phyloP scores from a whole-genome alignment of 2,888 invertebrate species.

The Andricus quercusramuli region DNA sequence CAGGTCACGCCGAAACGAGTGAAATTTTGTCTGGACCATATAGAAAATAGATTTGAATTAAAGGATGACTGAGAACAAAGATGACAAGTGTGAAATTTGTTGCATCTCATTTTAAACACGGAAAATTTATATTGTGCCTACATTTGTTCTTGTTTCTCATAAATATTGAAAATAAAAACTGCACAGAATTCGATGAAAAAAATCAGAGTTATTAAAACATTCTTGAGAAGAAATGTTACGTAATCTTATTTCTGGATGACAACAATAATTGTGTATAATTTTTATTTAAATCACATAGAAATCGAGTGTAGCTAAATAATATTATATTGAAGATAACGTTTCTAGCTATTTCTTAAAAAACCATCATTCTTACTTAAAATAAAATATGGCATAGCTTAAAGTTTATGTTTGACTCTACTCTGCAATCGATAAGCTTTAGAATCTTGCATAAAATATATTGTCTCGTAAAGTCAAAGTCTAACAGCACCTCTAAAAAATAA shows the following conservation, averaged over 20 bases:
- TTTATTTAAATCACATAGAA: no score
- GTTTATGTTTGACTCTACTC: neutral
- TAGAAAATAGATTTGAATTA: neutral
- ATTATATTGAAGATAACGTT: no score
- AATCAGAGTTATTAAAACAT: no score
- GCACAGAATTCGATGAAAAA: no score
- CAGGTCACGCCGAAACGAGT: slow-evolving; percentile 18
- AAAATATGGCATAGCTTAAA: neutral
- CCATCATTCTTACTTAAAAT: neutral
- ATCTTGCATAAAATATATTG: slow-evolving; percentile 12
- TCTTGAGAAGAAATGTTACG: neutral
- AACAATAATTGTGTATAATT: neutral
- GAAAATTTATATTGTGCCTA: no score
- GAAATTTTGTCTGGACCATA: slow-evolving; percentile 7
- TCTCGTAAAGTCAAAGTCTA: neutral
- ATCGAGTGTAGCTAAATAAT: no score
- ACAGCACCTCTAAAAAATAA: neutral
- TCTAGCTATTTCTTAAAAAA: no score
- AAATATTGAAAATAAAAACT: no score
- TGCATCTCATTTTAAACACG: no score
- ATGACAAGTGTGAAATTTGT: neutral
- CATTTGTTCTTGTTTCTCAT: no score
- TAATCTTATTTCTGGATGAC: neutral
- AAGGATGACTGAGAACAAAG: neutral
- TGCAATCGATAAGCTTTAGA: neutral